Percentiles rank a stretch among this genome's conserved stretches.
Conservation (phyloP, 2,113 vertebrate genomes). For the Stictonetta naevosa region DNA sequence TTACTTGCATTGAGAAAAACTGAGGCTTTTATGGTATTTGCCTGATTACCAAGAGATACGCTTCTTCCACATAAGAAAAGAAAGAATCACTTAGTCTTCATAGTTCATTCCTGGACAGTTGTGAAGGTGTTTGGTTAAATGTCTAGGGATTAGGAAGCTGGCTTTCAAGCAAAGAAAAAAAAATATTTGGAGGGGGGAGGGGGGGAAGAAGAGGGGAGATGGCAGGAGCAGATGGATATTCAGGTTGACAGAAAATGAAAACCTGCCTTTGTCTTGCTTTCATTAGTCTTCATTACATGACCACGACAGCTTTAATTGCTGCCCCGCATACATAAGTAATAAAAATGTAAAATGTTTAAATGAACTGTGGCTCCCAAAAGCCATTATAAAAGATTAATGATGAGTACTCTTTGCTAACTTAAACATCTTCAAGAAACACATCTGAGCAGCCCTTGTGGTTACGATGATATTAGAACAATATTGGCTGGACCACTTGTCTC, state of each 20-base stretch:
- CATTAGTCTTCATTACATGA: slow-evolving; percentile 75
- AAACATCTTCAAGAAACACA: slow-evolving; percentile 59
- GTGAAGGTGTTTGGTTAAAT: not conserved
- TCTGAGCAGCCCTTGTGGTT: slow-evolving; percentile 69
- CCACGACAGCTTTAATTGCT: slow-evolving; percentile 71
- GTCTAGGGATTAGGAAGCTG: not conserved
- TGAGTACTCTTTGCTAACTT: slow-evolving; percentile 67
- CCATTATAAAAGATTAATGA: slow-evolving; percentile 86
- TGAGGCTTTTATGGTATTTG: not conserved
- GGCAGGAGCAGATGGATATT: slow-evolving; percentile 48
- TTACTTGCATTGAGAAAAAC: slow-evolving; percentile 36
- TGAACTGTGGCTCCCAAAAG: slow-evolving; percentile 82
- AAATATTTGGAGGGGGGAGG: not conserved
- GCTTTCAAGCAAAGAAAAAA: not conserved
- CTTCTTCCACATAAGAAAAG: not conserved
- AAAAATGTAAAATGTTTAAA: slow-evolving; percentile 83
- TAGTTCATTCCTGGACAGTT: not conserved
- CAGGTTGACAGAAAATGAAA: slow-evolving; percentile 69
- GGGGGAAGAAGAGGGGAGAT: not conserved
- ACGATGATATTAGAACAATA: slow-evolving; percentile 67
- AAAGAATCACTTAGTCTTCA: not conserved
- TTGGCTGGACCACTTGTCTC: slow-evolving; percentile 55
- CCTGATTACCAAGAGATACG: not conserved
- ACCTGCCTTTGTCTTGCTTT: slow-evolving; percentile 50
- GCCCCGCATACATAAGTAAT: slow-evolving; percentile 72